Evolutionary conservation across 2,113 vertebrate species (phyloP).

Genomic region (Apodemus speciosus): DNA sequence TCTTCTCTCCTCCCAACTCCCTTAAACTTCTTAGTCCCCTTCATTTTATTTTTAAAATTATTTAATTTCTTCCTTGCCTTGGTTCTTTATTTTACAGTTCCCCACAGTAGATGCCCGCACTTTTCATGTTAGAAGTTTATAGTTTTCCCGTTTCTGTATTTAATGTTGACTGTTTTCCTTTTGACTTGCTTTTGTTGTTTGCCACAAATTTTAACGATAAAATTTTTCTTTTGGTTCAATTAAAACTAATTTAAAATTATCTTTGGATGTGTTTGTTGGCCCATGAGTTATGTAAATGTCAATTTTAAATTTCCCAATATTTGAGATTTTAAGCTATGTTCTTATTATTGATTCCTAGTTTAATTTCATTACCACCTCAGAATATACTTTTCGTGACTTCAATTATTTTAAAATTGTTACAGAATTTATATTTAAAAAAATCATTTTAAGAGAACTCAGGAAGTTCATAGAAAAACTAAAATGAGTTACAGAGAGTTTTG

Average conservation of each 20-base stretch:
- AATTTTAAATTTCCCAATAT: neutral
- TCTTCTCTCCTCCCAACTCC: neutral
- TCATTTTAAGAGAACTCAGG: neutral
- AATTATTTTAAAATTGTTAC: neutral
- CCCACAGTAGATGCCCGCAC: neutral
- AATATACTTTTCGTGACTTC: neutral
- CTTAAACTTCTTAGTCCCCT: neutral
- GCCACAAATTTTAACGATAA: neutral
- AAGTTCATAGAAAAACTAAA: neutral
- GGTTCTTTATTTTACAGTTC: neutral
- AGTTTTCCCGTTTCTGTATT: neutral
- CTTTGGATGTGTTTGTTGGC: neutral
- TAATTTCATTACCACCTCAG: neutral
- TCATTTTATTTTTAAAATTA: neutral
- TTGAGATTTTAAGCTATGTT: neutral
- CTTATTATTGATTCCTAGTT: neutral
- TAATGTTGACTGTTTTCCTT: neutral
- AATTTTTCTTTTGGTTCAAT: neutral
- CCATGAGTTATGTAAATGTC: neutral
- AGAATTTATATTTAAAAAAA: neutral
- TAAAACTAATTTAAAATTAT: neutral
- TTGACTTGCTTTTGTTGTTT: neutral
- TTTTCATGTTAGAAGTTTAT: neutral
- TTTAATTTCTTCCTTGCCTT: conserved; percentile 2
- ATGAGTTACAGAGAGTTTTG: neutral